Percentiles rank a stretch among this genome's conserved stretches.
These are phyloP conservation scores for Geodia barretti DNA, from an alignment of 37 sponge, comb jelly and placozoan species.

Conservation along the genomic window DNA sequence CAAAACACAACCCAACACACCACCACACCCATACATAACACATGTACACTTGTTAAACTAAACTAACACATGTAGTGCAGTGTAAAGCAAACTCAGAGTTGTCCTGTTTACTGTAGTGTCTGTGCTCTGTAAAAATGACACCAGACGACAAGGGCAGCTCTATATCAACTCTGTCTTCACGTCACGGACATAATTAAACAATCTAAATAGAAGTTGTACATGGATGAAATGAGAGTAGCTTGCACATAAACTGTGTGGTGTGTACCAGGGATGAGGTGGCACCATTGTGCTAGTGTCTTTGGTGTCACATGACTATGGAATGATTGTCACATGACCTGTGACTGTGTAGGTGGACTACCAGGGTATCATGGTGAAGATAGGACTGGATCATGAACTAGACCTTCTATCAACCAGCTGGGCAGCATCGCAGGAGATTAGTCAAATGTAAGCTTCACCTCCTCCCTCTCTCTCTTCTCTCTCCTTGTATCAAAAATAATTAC, in stretches of 20 bases:
- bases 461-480: neutral
- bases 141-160: slow-evolving; percentile 20
- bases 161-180: slow-evolving; percentile 17
- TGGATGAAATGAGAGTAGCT: too few relatives aligned
- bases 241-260: too few relatives aligned
- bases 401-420: neutral
- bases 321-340: neutral
- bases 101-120: too few relatives aligned
- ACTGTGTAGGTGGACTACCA: slow-evolving; percentile 32
- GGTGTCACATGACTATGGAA: neutral
- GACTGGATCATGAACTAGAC: slow-evolving; percentile 3
- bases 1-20: neutral
- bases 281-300: too few relatives aligned
- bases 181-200: slow-evolving; percentile 4
- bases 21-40: neutral
- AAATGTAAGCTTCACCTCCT: slow-evolving; percentile 28
- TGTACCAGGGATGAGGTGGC: too few relatives aligned
- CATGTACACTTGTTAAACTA: too few relatives aligned
- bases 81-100: too few relatives aligned
- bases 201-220: too few relatives aligned
- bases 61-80: too few relatives aligned
- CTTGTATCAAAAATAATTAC: too few relatives aligned
- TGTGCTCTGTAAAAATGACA: slow-evolving; percentile 4
- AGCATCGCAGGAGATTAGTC: slow-evolving; percentile 11
- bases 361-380: slow-evolving; percentile 35